These are phyloP conservation scores for Drosophila triauraria DNA, from an alignment of 1,140 invertebrate genomes.

Conservation along the genomic window DNA sequence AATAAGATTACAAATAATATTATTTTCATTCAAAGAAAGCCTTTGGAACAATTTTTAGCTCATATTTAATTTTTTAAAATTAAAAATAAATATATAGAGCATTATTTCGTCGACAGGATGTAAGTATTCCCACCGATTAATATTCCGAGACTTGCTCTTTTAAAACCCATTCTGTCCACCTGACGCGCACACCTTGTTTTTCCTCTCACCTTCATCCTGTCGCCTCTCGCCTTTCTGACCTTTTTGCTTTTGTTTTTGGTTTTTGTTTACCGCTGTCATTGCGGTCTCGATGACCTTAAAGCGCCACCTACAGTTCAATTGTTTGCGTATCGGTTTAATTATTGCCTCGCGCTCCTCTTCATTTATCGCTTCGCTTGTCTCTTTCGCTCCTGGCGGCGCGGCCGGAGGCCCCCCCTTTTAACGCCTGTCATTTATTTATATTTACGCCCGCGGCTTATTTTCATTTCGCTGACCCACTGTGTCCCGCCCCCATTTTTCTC, in stretches of 20 bases:
- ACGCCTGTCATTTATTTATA: constrained; percentile 73
- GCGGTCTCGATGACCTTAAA: constrained; percentile 60
- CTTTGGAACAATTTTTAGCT: too few species aligned
- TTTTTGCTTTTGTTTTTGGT: constrained; percentile 6
- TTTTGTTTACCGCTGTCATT: constrained; percentile 39
- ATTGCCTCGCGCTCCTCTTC: constrained; percentile 60
- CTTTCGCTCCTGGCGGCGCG: background rate
- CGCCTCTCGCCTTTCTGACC: background rate
- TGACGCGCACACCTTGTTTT: background rate
- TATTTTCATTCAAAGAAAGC: too few species aligned
- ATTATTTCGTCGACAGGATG: background rate
- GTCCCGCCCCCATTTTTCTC: constrained; percentile 13
- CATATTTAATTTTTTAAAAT: background rate
- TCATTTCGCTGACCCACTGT: constrained; percentile 72
- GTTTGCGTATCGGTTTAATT: constrained; percentile 80
- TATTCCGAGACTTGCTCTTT: constrained; percentile 8
- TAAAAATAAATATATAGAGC: background rate
- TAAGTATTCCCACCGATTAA: background rate
- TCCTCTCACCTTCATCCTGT: background rate
- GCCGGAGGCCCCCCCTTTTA: constrained; percentile 15
- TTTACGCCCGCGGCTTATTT: constrained; percentile 79
- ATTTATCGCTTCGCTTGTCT: constrained; percentile 9
- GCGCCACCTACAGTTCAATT: constrained; percentile 74
- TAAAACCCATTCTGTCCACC: constrained; percentile 27
- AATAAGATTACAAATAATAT: too few species aligned